Base-by-base conservation (phyloP, 2,888 invertebrate genomes). In the Agrilus mali region DNA sequence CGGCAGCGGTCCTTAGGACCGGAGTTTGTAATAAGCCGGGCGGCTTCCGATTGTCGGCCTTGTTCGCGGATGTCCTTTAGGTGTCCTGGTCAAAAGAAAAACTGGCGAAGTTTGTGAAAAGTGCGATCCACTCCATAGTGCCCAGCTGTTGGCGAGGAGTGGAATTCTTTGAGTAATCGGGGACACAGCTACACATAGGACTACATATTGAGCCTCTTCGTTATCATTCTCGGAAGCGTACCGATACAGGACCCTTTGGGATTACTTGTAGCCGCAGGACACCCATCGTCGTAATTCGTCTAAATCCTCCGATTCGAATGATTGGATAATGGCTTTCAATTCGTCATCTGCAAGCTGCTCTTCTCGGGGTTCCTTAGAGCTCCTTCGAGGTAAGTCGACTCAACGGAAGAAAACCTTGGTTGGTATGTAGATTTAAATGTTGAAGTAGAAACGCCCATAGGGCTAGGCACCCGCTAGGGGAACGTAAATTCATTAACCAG, bases 311-410 rank as follows among this genome's bases (percentile, higher is more conserved):
- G 15, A 12, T 35, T 12, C 35, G 7, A 12, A n/a, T 6, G 15
- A 8, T 16, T 10, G 15, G 35, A 35, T 35, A 10, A 35, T 35
- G 15, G 15, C 17, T 12, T 10, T 16, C 17, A 35, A 16, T 12
- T 35, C 35, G 7, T 15, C 8, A 35, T 35, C 35, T 4, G n/a
- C 8, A 16, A 35, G 7, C 35, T 35, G 35, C 35, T 35, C 35
- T 16, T 35, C 15, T 7, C 35, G 35, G 35, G 12, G 15, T 35
- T 35, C 15, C 8, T 35, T 35, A n/a, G n/a, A n/a, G n/a, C n/a
- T n/a, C n/a, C n/a, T 35, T 3, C 35, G 15, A 2, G n/a, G 35
- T 15, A 35, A 8, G 8, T 68, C 66, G 0, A 65, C 65, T 17
- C 17, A 17, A 17, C 17, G 17, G 17, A 17, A 17, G 3, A 17